Evolutionary conservation across 2,113 vertebrate species (phyloP), one percentile per base, ranked within the genome.

Genomic region (Erpornis zantholeuca): DNA sequence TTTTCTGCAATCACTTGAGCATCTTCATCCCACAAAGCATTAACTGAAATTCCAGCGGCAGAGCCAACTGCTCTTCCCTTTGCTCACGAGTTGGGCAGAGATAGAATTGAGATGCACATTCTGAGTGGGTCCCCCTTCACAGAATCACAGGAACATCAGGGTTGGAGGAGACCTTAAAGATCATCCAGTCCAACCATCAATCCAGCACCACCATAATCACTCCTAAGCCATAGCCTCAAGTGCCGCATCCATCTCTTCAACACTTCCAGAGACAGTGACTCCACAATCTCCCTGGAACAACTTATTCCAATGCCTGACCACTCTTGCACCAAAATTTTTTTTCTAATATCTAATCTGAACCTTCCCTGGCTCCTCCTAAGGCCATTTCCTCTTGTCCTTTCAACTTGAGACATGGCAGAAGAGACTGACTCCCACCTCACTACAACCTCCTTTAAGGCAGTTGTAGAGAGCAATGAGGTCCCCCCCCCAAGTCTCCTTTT

Each of bases 21-120:
- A 25, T 45, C 38, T 77, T 78, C 65, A 65, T 65, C 14, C 28
- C 28, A 57, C 31, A 52, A 47, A 63, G 9, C 49, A 79, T 33
- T 68, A 71, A 64, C 27, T 56, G 49, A 82, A 78, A 79, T 25
- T 78, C 53, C 45, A 87, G 40, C 45, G 56, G 63, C 57, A 79
- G 38, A 82, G 33, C 15, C 0, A 0, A 54, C 21, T 38, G 42
- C 12, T 85, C 47, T 47, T 80, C 20, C 33, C 33, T 23, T 68
- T 2, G 4, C 19, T 87, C 57, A 56, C 0, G 3, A 40, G 44
- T 5, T 1, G 5, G 33, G 52, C 2, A 33, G 21, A 66, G 22
- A 16, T 22, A 49, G 33, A 68, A 75, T 15, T 24, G 11, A 78
- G 25, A 15, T 35, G 29, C 20, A 72, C 7, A 38, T 60, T 27